A percentile compares a stretch with the other conserved stretches of the same genome.
These are phyloP conservation scores for Eilema griseolum DNA, from an alignment of 2,888 invertebrate genomes.

Conservation along the genomic window DNA sequence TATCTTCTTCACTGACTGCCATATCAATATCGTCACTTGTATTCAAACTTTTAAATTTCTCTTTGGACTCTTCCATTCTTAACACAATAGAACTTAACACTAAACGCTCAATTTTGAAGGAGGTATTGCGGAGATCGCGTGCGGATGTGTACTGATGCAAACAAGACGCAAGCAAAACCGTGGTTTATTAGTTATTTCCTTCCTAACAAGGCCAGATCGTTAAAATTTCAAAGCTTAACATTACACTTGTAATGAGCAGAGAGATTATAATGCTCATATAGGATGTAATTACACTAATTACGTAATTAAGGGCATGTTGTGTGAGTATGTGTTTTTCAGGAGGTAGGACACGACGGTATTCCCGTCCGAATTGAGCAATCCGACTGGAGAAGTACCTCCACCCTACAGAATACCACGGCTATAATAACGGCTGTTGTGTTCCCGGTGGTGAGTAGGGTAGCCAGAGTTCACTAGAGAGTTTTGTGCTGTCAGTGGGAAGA, in stretches of 20 bases:
- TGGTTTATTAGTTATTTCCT: slow-evolving; percentile 66
- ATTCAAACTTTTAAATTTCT: slow-evolving; percentile 41
- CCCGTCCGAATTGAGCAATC: too few relatives aligned
- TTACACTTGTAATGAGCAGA: background rate
- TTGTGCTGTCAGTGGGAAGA: too few relatives aligned
- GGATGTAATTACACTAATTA: too few relatives aligned
- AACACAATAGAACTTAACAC: slow-evolving; percentile 51
- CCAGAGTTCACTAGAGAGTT: too few relatives aligned
- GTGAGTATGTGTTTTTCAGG: too few relatives aligned
- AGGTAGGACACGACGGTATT: too few relatives aligned
- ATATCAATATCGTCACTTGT: slow-evolving; percentile 24
- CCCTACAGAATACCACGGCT: too few relatives aligned
- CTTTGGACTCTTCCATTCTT: slow-evolving; percentile 62
- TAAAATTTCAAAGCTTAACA: slow-evolving; percentile 26
- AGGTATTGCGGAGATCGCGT: slow-evolving; percentile 54
- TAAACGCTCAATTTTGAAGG: slow-evolving; percentile 56
- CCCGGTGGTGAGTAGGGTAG: too few relatives aligned
- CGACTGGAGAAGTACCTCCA: too few relatives aligned
- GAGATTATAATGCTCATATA: background rate
- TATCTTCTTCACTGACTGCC: slow-evolving; percentile 42
- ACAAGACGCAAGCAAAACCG: slow-evolving; percentile 52
- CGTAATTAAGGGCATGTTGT: too few relatives aligned
- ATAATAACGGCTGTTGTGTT: too few relatives aligned
- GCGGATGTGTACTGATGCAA: slow-evolving; percentile 57
- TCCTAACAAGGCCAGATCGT: slow-evolving; percentile 63